phyloP scores from a whole-genome alignment of 2,113 vertebrate species.

The Apeltes quadracus region DNA sequence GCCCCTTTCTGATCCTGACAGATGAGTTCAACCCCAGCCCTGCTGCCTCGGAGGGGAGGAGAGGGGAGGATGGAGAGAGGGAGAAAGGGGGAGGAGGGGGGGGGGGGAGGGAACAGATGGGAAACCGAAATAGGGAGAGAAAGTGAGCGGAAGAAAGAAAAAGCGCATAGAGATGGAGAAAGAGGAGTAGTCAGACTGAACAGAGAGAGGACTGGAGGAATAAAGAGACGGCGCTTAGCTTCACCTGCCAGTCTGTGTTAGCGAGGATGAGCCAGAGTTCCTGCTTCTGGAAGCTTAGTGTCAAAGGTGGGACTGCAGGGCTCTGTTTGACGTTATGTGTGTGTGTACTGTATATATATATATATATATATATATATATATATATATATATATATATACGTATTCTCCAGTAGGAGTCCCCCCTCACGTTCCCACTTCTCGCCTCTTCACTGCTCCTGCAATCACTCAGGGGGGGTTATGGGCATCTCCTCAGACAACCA shows the following conservation, averaged over 20 bases:
- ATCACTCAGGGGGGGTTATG: constrained; percentile 40
- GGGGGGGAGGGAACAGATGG: constrained; percentile 48
- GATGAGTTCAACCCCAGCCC: constrained; percentile 77
- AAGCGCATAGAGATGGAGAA: constrained; percentile 42
- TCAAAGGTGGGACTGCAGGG: constrained; percentile 78
- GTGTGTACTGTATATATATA: constrained; percentile 25
- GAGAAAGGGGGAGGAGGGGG: background rate
- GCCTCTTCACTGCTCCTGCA: constrained; percentile 40
- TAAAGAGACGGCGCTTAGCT: constrained; percentile 73
- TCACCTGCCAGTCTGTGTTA: constrained; percentile 81
- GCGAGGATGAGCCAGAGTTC: constrained; percentile 72
- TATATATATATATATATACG: constrained; percentile 15
- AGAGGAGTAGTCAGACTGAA: constrained; percentile 58
- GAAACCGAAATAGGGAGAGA: constrained; percentile 63
- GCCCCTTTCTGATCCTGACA: constrained; percentile 80
- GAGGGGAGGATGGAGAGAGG: constrained; percentile 27
- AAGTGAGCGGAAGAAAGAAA: constrained; percentile 52
- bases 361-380: constrained; percentile 5
- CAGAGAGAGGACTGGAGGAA: constrained; percentile 65
- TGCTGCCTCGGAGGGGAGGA: constrained; percentile 62
- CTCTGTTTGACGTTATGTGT: constrained; percentile 59
- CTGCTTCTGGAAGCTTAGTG: constrained; percentile 79
- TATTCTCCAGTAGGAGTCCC: constrained; percentile 69
- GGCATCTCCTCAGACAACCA: constrained; percentile 29
- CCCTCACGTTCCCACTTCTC: constrained; percentile 50